These are phyloP conservation scores for Stomatorhinus ivindoensis DNA, from an alignment of 2,113 vertebrate species.

Conservation along the genomic window DNA sequence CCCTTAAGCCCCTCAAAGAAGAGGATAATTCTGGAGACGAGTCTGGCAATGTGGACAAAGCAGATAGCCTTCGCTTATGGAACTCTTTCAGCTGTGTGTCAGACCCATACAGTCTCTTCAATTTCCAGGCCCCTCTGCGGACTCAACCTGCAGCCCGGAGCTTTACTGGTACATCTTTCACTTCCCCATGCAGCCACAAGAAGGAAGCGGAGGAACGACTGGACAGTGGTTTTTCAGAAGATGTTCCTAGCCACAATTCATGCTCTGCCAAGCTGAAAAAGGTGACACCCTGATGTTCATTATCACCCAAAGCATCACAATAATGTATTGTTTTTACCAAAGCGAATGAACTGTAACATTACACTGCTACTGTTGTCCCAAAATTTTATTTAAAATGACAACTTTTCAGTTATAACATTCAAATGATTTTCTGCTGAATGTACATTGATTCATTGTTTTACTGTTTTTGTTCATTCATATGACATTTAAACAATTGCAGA, in stretches of 20 bases:
- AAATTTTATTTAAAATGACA: neutral
- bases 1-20: constrained; percentile 29
- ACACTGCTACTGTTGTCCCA: neutral
- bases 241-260: neutral
- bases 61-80: constrained; percentile 69
- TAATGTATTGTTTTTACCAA: neutral
- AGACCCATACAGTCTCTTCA: constrained; percentile 83
- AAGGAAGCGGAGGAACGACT: constrained; percentile 47
- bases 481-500: neutral
- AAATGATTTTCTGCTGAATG: neutral
- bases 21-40: constrained; percentile 47
- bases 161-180: neutral
- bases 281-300: constrained; percentile 27
- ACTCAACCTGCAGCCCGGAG: constrained; percentile 35
- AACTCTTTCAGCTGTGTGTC: constrained; percentile 70
- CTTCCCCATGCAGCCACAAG: constrained; percentile 31
- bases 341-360: neutral
- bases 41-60: constrained; percentile 65
- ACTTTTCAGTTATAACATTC: neutral
- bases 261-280: constrained; percentile 41
- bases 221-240: constrained; percentile 46
- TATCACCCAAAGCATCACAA: neutral
- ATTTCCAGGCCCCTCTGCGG: constrained; percentile 76
- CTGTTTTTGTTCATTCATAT: neutral
- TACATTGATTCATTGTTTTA: neutral